phyloP scores from a whole-genome alignment of 2,888 invertebrate genomes.

The Catonia carolina region DNA sequence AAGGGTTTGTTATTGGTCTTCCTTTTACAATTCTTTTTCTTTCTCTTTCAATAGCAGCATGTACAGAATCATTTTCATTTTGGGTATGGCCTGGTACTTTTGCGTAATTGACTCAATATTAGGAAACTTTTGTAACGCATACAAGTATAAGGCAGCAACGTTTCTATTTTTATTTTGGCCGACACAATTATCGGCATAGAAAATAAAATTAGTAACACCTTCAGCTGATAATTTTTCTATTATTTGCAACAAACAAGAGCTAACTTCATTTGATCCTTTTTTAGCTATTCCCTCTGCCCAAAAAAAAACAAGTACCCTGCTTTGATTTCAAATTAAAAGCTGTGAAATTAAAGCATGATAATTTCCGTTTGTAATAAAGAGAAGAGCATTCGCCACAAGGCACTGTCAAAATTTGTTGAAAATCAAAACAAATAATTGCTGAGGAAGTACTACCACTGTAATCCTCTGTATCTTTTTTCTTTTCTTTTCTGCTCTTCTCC shows the following conservation, averaged over 20 bases:
- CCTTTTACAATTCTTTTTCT: constrained; percentile 1
- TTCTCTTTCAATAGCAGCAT: constrained; percentile 5
- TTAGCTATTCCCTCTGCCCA: background rate
- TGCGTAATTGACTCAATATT: background rate
- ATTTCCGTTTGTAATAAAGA: background rate
- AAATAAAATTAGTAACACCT: background rate
- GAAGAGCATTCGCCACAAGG: constrained; percentile 1
- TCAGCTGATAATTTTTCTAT: background rate
- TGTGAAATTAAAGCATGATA: background rate
- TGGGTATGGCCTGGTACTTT: background rate
- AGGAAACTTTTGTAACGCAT: background rate
- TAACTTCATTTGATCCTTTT: constrained; percentile 1
- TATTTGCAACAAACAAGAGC: background rate
- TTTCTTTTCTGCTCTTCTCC: background rate
- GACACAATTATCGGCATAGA: background rate
- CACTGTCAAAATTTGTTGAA: background rate
- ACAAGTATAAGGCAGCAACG: background rate
- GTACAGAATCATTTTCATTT: too few species aligned
- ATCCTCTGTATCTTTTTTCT: background rate
- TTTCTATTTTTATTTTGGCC: background rate
- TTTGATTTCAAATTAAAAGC: background rate
- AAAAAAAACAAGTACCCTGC: background rate
- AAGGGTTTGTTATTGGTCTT: background rate
- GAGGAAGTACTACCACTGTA: too few species aligned
- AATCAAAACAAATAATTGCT: background rate